These are phyloP conservation scores for Mesoclemmys tuberculata DNA, from an alignment of 2,113 vertebrate species.

Conservation along the genomic window DNA sequence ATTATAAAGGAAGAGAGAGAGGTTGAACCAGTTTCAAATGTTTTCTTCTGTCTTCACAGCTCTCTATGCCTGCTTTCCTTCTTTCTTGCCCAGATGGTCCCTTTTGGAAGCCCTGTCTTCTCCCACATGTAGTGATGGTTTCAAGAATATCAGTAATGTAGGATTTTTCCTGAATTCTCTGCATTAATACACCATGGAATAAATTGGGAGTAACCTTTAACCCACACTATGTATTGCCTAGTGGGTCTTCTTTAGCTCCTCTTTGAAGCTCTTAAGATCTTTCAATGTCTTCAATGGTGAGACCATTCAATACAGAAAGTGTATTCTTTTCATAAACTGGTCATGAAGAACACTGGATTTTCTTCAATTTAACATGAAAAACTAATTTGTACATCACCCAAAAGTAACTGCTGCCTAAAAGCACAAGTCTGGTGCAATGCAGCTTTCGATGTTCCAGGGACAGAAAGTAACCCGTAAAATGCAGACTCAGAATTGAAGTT, in stretches of 20 bases:
- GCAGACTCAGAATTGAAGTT: background rate
- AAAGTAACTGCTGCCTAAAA: background rate
- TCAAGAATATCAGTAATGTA: background rate
- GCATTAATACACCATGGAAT: background rate
- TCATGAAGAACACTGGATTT: background rate
- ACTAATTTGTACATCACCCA: background rate
- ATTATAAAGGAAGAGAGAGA: background rate
- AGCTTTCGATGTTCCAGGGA: background rate
- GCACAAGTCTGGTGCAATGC: background rate
- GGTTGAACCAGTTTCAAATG: background rate
- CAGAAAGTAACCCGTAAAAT: background rate
- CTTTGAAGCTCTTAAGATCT: background rate
- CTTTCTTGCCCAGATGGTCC: background rate
- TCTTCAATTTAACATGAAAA: background rate
- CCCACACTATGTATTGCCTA: background rate
- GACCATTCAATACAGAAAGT: background rate
- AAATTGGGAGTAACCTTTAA: background rate
- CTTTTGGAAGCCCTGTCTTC: background rate
- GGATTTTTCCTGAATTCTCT: background rate
- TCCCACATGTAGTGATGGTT: background rate
- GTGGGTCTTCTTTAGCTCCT: constrained; percentile 2
- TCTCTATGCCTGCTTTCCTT: background rate
- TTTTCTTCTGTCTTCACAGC: background rate
- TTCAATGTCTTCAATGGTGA: too few relatives aligned
- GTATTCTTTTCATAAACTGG: background rate